Percentiles rank a stretch among this genome's conserved stretches.
Evolutionary conservation across 2,888 invertebrate genomes (phyloP).

Genomic region (Drosophila nigricruria): DNA sequence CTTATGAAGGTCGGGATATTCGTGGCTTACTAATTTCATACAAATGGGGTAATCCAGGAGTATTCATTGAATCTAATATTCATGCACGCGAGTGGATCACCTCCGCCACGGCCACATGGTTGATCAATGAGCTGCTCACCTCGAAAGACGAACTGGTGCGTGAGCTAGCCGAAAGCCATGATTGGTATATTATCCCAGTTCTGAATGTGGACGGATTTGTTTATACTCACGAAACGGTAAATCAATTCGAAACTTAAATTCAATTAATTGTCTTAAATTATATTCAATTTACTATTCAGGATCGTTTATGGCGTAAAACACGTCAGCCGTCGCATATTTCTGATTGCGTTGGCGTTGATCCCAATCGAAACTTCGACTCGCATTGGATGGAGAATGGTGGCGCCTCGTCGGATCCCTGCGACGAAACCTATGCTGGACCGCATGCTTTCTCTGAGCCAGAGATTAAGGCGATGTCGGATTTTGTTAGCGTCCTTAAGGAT

Average conservation of each 20-base stretch:
- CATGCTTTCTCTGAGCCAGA: constrained; percentile 87
- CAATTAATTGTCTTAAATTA: neutral
- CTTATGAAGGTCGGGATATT: constrained; percentile 87
- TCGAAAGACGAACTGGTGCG: constrained; percentile 87
- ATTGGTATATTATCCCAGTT: constrained; percentile 91
- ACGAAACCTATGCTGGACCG: constrained; percentile 86
- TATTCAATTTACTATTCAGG: constrained; percentile 66
- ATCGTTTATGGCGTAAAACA: constrained; percentile 89
- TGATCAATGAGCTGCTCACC: constrained; percentile 89
- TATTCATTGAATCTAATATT: constrained; percentile 88
- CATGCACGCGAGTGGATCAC: constrained; percentile 90
- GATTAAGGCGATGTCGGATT: constrained; percentile 85
- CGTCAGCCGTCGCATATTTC: constrained; percentile 84
- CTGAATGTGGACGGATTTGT: constrained; percentile 90
- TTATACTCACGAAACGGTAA: constrained; percentile 88
- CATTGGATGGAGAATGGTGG: constrained; percentile 84
- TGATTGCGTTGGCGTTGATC: constrained; percentile 80
- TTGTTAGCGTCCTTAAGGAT: constrained; percentile 83
- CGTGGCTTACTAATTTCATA: constrained; percentile 86
- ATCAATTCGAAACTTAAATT: constrained; percentile 26
- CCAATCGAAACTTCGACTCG: constrained; percentile 80
- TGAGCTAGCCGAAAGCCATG: constrained; percentile 88
- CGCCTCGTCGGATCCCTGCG: constrained; percentile 85
- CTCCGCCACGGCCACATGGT: constrained; percentile 89
- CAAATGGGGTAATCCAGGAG: constrained; percentile 85